phyloP scores from a whole-genome alignment of 2,113 vertebrate species.

The Helogale parvula region DNA sequence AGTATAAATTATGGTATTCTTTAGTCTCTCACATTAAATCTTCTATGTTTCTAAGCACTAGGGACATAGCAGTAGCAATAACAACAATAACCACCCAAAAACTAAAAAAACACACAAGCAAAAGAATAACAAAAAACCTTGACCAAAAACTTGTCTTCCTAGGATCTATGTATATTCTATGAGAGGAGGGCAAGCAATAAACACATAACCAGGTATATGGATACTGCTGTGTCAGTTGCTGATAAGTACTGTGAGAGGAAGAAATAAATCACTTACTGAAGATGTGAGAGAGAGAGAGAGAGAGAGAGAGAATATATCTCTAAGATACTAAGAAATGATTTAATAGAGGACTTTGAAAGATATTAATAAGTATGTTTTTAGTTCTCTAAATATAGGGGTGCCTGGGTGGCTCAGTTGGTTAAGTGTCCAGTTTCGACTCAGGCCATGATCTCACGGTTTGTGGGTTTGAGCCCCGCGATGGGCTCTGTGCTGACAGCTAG shows the following conservation, averaged over 20 bases:
- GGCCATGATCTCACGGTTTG: too few species aligned
- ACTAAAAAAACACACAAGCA: background rate
- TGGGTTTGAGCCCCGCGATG: too few species aligned
- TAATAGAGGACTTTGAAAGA: background rate
- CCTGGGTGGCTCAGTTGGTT: too few species aligned
- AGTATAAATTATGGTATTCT: background rate
- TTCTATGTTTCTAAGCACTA: background rate
- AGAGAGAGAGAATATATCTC: background rate
- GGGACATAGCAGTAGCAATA: background rate
- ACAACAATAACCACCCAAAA: background rate
- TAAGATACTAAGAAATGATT: background rate
- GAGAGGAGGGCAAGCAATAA: background rate
- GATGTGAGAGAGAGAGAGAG: background rate
- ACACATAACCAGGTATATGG: background rate
- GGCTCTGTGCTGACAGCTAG: too few species aligned
- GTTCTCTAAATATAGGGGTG: background rate
- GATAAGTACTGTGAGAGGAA: background rate
- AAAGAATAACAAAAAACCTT: too few species aligned
- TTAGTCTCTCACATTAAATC: background rate
- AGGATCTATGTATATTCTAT: background rate
- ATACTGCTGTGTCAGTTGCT: background rate
- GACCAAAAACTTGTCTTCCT: background rate
- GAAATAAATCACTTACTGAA: background rate
- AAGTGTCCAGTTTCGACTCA: too few species aligned
- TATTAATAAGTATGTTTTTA: background rate